Base-by-base conservation (phyloP, 2,797 vertebrate species). In the Tympanoctomys barrerae region DNA sequence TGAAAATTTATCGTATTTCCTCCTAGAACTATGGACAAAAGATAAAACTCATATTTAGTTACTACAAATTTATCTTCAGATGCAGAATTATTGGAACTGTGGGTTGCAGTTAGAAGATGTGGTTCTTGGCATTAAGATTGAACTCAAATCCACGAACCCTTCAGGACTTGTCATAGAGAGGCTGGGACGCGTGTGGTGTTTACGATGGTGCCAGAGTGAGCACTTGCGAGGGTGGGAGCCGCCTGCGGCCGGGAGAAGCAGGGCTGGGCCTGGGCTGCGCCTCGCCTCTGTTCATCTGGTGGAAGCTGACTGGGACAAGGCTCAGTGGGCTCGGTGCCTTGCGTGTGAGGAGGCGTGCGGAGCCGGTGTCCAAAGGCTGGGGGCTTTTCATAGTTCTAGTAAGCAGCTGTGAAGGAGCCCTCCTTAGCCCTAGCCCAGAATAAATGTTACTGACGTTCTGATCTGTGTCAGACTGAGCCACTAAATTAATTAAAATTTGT, bases 51-150 rank as follows among this genome's bases (percentile, higher is more conserved):
- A 13, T 85, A n/a, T 89, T 90, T 86, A 49, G 33, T 92, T 90
- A 66, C 8, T 94, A 6, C 0, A 6, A 19, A 21, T 49, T 0
- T 61, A 2, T 81, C 94, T 97, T 90, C 19, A 4, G 33, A 9
- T 49, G 13, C 73, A 33, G 42, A 52, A 18, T 94, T 86, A 33
- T 18, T 89, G 66, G 73, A 19, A 16, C 39, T 1, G 31, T 59
- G 52, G 19, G 9, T 85, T 39, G 75, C 84, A n/a, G 83, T 42
- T 79, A 21, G 89, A 71, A 84, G 33, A 28, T 80, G 26, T 7
- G 26, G 26, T 90, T 95, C 54, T 87, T 93, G 66, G 10, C 70
- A 79, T 57, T 93, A 93, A 85, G 62, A 86, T 46, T 75, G 19
- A 90, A 66, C 12, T 66, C 28, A 95, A 78, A 91, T 80, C 36